Base-by-base conservation (phyloP, 2,113 vertebrate genomes). In the Cromileptes altivelis region DNA sequence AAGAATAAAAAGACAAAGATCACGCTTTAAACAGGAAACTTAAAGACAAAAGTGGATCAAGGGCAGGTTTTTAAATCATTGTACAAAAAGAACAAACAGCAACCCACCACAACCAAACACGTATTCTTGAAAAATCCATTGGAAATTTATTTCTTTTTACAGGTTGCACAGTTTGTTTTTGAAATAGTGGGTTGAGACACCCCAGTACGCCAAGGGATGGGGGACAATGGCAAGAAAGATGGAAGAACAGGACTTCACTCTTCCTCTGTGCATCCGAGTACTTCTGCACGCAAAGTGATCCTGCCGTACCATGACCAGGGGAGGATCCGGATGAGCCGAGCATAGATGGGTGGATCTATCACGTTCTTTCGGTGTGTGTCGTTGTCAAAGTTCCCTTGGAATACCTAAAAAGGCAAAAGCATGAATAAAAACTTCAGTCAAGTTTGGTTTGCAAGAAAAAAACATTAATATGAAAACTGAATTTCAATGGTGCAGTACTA, bases 381-480 rank as follows among this genome's bases (percentile, higher is more conserved):
- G 0, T 99, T 99, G 96, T 99, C 98, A 74, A 99, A 99, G 91
- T 99, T 99, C 57, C 98, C 98, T 92, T 99, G 98, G 96, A 99
- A 99, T 63, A 99, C 98, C 98, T 99, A 89, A 1, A 23, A 78
- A 80, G 67, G 84, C 7, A 70, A 18, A 21, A 84, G 45, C 19
- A 81, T 17, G 15, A 21, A 67, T 3, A n/a, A 56, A 37, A 27
- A 17, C 21, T 6, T n/a, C 15, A 15, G 6, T 23, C 47, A 70
- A 6, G n/a, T 27, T 6, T 47, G 47, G 30, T 60, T 15, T 37
- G 21, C 3, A 64, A 4, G 4, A 37, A 2, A 15, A 33, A 65
- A 25, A 62, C 30, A 62, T 8, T 12, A 45, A 45, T 45, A 11
- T 45, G 42, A 45, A 37, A 62, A 37, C 60, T 25, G 40, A 21